These are phyloP conservation scores for Andrena hattorfiana DNA, from an alignment of 2,888 invertebrate genomes.

Conservation along the genomic window DNA sequence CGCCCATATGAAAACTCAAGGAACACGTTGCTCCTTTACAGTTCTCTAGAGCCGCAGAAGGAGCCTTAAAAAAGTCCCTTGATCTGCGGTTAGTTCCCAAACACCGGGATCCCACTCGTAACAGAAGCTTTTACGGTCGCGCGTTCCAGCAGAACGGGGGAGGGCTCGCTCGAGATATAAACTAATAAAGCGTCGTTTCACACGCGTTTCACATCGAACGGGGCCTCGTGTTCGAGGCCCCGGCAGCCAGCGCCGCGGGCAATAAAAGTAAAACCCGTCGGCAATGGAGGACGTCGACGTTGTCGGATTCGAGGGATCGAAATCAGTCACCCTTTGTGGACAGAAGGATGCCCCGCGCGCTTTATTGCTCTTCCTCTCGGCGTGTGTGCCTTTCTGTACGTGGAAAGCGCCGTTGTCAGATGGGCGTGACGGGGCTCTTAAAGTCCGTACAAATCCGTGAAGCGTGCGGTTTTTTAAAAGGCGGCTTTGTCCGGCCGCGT, in stretches of 20 bases:
- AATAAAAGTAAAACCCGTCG: slow-evolving; percentile 69
- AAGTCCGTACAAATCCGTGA: slow-evolving; percentile 59
- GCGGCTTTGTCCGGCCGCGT: slow-evolving; percentile 50
- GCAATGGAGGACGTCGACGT: slow-evolving; percentile 47
- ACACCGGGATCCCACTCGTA: slow-evolving; percentile 46
- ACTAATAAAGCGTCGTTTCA: slow-evolving; percentile 76
- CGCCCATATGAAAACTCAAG: not conserved
- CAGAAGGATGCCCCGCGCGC: slow-evolving; percentile 62
- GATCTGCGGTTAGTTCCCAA: slow-evolving; percentile 66
- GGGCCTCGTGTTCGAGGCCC: slow-evolving; percentile 12
- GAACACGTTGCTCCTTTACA: slow-evolving; percentile 5
- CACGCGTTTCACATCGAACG: slow-evolving; percentile 66
- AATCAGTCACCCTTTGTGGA: slow-evolving; percentile 73
- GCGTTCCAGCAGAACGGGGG: slow-evolving; percentile 46
- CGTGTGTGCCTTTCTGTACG: slow-evolving; percentile 34
- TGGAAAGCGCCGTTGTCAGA: slow-evolving; percentile 53
- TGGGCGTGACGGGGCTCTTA: slow-evolving; percentile 59
- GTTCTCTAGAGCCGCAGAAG: not conserved
- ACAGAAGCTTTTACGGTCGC: slow-evolving; percentile 60
- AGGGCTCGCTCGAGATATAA: slow-evolving; percentile 74
- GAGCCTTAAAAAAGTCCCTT: slow-evolving; percentile 49
- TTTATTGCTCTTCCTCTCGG: slow-evolving; percentile 66
- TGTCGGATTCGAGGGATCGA: slow-evolving; percentile 68
- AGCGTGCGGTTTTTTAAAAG: slow-evolving; percentile 52
- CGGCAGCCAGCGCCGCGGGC: slow-evolving; percentile 39